Evolutionary conservation across 1,140 invertebrate species (phyloP).

Genomic region (Macrobrachium nipponense): DNA sequence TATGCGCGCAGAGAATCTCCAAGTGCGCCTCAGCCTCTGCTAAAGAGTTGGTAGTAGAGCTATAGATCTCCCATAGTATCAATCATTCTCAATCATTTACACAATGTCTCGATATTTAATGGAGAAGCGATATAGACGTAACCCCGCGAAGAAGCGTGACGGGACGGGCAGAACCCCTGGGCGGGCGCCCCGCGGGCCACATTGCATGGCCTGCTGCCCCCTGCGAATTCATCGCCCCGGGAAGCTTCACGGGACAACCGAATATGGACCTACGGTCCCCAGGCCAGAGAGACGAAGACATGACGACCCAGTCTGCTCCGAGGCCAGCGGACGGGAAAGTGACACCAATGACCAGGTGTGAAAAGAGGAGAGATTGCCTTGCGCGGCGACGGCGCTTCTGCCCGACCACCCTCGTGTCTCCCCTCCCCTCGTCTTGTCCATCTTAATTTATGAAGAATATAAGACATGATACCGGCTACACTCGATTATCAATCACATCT

Average conservation of each 20-base stretch:
- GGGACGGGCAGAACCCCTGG: not conserved
- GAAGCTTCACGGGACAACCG: not conserved
- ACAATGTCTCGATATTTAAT: not conserved
- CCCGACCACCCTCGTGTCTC: not conserved
- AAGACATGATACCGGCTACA: slow-evolving; percentile 23
- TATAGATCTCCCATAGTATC: too few species aligned
- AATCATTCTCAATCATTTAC: too few species aligned
- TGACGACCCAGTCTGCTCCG: too few species aligned
- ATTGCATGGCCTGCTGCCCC: slow-evolving; percentile 21
- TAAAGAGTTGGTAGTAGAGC: too few species aligned
- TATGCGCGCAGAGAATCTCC: too few species aligned
- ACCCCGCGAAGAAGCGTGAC: not conserved
- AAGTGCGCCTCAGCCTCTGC: not conserved
- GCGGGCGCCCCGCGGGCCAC: not conserved
- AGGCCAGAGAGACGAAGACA: too few species aligned
- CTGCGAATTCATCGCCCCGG: not conserved
- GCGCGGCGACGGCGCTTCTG: too few species aligned
- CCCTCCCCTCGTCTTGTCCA: slow-evolving; percentile 3
- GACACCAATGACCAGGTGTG: too few species aligned
- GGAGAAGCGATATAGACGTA: slow-evolving; percentile 15
- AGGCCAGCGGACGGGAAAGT: too few species aligned
- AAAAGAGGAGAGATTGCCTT: too few species aligned
- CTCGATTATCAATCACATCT: slow-evolving; percentile 27
- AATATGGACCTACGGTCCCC: not conserved
- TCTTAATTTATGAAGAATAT: slow-evolving; percentile 31